Base-by-base conservation (phyloP, 2,888 invertebrate species). In the Cancer borealis region DNA sequence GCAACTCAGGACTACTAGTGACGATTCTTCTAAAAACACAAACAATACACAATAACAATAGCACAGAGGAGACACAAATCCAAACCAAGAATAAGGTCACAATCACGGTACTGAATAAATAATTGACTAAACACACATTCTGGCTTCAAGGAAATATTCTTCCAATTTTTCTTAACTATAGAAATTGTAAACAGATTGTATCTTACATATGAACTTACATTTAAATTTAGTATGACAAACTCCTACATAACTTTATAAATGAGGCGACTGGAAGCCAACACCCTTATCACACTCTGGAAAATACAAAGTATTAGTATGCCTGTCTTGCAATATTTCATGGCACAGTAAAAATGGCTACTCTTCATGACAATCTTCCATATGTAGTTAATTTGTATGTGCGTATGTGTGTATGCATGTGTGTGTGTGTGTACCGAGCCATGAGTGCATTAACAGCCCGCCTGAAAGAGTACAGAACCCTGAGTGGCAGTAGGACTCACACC, bases 331-430 rank as follows among this genome's bases (percentile, higher is more conserved):
- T 39, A 39, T 30, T 30, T 39, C 79, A 84, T 84, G 79, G 79
- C 79, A 84, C 79, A 84, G 39, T 73, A 84, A 30, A 84, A 26
- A 84, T 84, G 79, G 39, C 79, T 84, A 84, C 79, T 84, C 79
- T 84, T 84, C 79, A 26, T 14, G 8, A 84, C 79, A 30, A 17
- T 30, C 79, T 84, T 30, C 79, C 30, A 30, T 39, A 26, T 30
- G 79, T 84, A 39, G 39, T 39, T 39, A 39, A 39, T 39, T 84
- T 84, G 79, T 30, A 84, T 84, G 30, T 39, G 39, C 39, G 39
- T 84, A 39, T 30, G 66, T 30, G 21, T 84, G 79, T 30, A 84
- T 84, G 79, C 30, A 4, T 73, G 73, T 8, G 26, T n/a, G 73
- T 73, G 73, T 73, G 3, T 30, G 30, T 30, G 79, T 30, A 84